Evolutionary conservation across 2,888 invertebrate species (phyloP), one percentile per base, ranked within the genome.

Genomic region (Uloborus plumipes): DNA sequence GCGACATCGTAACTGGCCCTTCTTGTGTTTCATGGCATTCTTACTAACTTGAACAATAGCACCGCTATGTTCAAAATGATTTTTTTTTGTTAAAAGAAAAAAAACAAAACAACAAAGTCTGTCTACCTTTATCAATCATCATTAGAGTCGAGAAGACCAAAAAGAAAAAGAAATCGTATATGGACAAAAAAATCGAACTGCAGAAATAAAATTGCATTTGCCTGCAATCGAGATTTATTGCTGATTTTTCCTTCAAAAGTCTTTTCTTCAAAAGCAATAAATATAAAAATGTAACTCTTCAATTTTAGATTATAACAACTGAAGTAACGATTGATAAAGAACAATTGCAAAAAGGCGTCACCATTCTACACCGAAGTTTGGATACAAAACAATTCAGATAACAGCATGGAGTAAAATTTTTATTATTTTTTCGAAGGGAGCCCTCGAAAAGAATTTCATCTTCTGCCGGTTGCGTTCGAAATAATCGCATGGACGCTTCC

Each of bases 401-500:
- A 16, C 55, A 9, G 20, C 55, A 55, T n/a, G 15, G 20, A 16
- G n/a, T n/a, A 55, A 55, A 55, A 15, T 0, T 55, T 55, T 55
- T 55, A 16, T 55, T 55, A n/a, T 55, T 39, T 26, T 39, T 39
- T 11, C 39, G n/a, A 64, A 18, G 18, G 20, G 49, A 64, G 7
- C 49, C 47, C n/a, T 49, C 49, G 51, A 66, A 66, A 66, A 20
- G 22, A 66, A 66, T 51, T 65, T 66, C 39, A 39, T 64, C 66
- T 16, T 51, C 26, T 20, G 22, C 22, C 26, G 22, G 51, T 26
- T 66, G 16, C 65, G 65, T 65, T 65, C 16, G 66, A 51, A 20
- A 53, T 67, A 20, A 49, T 50, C 74, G 80, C 70, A 65, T 81
- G 74, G 65, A 7, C 64, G 64, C 39, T n/a, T 81, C 58, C 70